Evolutionary conservation across 2,888 invertebrate species (phyloP).

Genomic region (Lycaena phlaeas): DNA sequence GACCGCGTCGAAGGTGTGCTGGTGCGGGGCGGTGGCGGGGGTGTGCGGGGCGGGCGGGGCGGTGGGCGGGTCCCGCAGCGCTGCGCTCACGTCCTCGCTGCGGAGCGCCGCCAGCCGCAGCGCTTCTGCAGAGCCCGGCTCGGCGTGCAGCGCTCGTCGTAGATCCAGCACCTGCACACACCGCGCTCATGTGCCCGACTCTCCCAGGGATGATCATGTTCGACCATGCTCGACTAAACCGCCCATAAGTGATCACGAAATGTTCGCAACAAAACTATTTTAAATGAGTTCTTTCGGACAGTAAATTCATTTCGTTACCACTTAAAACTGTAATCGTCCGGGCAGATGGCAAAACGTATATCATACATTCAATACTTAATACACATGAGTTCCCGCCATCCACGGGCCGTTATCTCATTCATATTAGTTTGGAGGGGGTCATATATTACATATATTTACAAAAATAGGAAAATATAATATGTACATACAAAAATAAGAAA

Average conservation of each 20-base stretch:
- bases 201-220: background rate
- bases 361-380: too few species aligned
- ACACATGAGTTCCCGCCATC: too few species aligned
- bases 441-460: background rate
- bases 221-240: background rate
- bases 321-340: background rate
- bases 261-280: too few species aligned
- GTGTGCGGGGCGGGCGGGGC: slow-evolving; percentile 42
- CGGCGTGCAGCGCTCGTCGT: slow-evolving; percentile 85
- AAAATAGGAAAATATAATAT: background rate
- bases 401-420: too few species aligned
- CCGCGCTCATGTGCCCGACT: slow-evolving; percentile 18
- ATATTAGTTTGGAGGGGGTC: background rate
- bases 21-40: slow-evolving; percentile 53
- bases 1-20: slow-evolving; percentile 71
- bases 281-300: too few species aligned
- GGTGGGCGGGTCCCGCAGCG: slow-evolving; percentile 39
- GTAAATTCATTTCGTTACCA: background rate
- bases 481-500: slow-evolving; percentile 1
- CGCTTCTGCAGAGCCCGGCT: slow-evolving; percentile 73
- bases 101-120: slow-evolving; percentile 69
- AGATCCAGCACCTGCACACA: slow-evolving; percentile 83
- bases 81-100: slow-evolving; percentile 70
- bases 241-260: background rate
- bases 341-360: background rate